Evolutionary conservation across 1,140 invertebrate genomes (phyloP).

Genomic region (Wiebesia pumilae): DNA sequence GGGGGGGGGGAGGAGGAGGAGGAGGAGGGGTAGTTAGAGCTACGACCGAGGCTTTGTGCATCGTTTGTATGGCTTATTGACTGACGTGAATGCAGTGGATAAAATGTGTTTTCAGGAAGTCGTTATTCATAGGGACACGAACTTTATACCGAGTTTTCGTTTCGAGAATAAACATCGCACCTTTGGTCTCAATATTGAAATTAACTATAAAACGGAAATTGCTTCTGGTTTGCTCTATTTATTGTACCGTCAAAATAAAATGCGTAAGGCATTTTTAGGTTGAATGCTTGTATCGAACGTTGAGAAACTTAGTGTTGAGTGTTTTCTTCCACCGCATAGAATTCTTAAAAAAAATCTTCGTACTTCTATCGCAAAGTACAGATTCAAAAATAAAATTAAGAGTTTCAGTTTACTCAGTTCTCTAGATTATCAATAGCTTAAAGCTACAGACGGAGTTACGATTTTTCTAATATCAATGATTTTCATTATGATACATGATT

Average conservation of each 20-base stretch:
- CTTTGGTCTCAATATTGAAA: background rate
- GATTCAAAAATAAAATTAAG: too few relatives aligned
- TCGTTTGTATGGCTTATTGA: background rate
- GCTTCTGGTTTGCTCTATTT: background rate
- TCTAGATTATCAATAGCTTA: too few relatives aligned
- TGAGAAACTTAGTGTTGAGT: background rate
- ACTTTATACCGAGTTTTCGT: background rate
- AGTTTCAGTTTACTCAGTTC: too few relatives aligned
- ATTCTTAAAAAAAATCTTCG: too few relatives aligned
- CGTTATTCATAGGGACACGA: conserved; percentile 1
- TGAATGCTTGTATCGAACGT: background rate
- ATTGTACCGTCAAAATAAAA: background rate
- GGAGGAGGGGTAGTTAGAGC: background rate
- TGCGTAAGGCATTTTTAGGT: background rate
- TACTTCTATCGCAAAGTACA: too few relatives aligned
- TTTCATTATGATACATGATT: too few relatives aligned
- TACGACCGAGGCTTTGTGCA: background rate
- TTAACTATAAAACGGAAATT: background rate
- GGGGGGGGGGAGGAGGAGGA: too few relatives aligned
- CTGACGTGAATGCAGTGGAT: conserved; percentile 3
- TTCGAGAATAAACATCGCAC: background rate
- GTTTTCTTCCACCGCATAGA: too few relatives aligned
- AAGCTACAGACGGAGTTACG: too few relatives aligned
- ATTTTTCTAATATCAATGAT: too few relatives aligned
- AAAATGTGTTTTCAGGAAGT: conserved; percentile 32